A percentile compares a stretch with the other conserved stretches of the same genome.
Conservation (phyloP, 2,113 vertebrate species). For the Leucosticte australis region DNA sequence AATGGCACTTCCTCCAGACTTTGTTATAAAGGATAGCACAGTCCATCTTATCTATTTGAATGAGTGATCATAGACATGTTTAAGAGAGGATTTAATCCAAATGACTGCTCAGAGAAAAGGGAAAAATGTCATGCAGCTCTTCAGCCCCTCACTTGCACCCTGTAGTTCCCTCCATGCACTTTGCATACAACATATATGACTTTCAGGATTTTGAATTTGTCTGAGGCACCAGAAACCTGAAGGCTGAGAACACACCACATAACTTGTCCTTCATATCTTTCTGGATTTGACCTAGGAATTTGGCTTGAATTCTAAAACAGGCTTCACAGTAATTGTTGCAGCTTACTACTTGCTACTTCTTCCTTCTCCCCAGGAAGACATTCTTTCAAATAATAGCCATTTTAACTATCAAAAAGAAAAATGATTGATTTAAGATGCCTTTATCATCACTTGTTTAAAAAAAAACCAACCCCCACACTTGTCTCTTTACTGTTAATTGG, state of each 20-base stretch:
- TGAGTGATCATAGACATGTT: accelerated
- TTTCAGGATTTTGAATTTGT: not conserved
- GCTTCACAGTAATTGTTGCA: not conserved
- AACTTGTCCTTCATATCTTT: not conserved
- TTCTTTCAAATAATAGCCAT: not conserved
- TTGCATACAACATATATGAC: not conserved
- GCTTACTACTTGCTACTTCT: not conserved
- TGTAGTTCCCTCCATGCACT: not conserved
- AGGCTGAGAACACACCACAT: not conserved
- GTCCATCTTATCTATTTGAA: not conserved
- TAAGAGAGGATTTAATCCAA: not conserved
- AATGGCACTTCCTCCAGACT: not conserved
- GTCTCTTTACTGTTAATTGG: not conserved
- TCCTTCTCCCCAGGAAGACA: not conserved
- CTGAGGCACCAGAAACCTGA: not conserved
- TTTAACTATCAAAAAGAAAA: not conserved
- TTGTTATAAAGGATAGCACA: not conserved
- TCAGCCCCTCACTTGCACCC: not conserved
- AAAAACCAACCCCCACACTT: not conserved
- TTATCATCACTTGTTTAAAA: not conserved
- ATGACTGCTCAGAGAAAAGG: not conserved
- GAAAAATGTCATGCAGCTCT: not conserved
- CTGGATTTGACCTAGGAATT: not conserved
- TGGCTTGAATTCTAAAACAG: not conserved
- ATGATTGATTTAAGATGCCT: not conserved